These are phyloP conservation scores for Cepaea hortensis DNA, from an alignment of 2,888 invertebrate species.

Conservation along the genomic window DNA sequence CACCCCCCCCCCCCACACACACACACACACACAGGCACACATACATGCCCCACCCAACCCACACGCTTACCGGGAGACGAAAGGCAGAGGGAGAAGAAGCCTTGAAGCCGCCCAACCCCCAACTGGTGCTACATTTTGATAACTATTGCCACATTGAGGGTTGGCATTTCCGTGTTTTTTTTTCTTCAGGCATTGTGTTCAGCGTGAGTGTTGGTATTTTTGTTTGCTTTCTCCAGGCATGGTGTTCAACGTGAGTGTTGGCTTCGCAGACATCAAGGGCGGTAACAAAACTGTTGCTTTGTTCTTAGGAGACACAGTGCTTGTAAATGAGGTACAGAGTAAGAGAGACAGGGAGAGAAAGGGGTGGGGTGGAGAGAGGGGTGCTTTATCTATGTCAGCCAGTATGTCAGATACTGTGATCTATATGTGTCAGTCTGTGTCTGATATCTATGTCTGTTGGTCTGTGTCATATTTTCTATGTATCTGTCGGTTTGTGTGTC, in stretches of 20 bases:
- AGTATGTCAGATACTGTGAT: background rate
- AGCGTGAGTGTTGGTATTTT: constrained; percentile 90
- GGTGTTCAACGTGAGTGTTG: constrained; percentile 97
- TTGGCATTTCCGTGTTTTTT: too few relatives aligned
- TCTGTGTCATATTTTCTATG: background rate
- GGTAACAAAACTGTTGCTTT: constrained; percentile 93
- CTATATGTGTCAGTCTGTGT: background rate
- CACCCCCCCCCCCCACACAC: too few relatives aligned
- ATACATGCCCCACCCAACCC: too few relatives aligned
- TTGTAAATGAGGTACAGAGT: constrained; percentile 87
- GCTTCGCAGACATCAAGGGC: constrained; percentile 85
- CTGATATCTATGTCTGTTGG: background rate
- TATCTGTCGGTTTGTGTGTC: too few relatives aligned
- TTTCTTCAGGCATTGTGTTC: constrained; percentile 88
- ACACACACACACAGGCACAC: too few relatives aligned
- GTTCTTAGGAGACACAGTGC: constrained; percentile 97
- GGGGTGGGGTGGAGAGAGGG: background rate
- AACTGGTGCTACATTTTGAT: too few relatives aligned
- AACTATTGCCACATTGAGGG: too few relatives aligned
- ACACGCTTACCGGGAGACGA: too few relatives aligned
- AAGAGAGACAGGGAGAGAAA: too few relatives aligned
- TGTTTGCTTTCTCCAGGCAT: constrained; percentile 80
- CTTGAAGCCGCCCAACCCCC: too few relatives aligned
- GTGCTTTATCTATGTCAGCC: background rate
- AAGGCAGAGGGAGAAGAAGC: too few relatives aligned